Conservation (phyloP, 1,140 invertebrate genomes). For the Wasmannia auropunctata region DNA sequence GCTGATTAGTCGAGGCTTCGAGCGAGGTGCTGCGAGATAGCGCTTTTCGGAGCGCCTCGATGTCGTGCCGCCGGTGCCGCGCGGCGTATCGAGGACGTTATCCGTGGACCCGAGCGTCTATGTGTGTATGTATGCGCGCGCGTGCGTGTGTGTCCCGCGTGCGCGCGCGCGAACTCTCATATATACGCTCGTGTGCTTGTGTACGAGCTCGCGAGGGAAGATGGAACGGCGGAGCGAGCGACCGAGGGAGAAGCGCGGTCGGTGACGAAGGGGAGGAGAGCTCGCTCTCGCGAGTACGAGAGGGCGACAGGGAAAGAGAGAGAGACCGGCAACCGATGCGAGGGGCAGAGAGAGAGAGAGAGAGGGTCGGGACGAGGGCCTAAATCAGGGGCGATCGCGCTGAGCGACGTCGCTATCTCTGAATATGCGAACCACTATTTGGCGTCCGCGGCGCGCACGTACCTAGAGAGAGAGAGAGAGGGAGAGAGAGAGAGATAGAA, state of each 20-base stretch:
- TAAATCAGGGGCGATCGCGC: conserved; percentile 82
- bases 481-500: not conserved
- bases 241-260: conserved; percentile 60
- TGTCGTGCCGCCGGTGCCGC: conserved; percentile 65
- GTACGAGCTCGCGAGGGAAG: conserved; percentile 63
- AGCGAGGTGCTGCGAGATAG: conserved; percentile 77
- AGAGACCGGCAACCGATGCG: not conserved
- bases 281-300: conserved; percentile 27
- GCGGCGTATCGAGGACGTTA: conserved; percentile 81
- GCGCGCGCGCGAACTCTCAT: not conserved
- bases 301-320: conserved; percentile 20
- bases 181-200: not conserved
- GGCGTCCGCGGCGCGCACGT: conserved; percentile 78
- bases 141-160: not conserved
- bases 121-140: not conserved
- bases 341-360: conserved; percentile 3
- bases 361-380: conserved; percentile 70
- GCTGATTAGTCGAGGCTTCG: conserved; percentile 69
- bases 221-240: conserved; percentile 68
- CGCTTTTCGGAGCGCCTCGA: conserved; percentile 80
- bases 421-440: conserved; percentile 85
- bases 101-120: conserved; percentile 76
- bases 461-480: conserved; percentile 67
- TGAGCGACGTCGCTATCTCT: conserved; percentile 81
- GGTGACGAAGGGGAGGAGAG: conserved; percentile 40